phyloP scores from a whole-genome alignment of 2,797 vertebrate genomes.

The Silurus lanzhouensis region DNA sequence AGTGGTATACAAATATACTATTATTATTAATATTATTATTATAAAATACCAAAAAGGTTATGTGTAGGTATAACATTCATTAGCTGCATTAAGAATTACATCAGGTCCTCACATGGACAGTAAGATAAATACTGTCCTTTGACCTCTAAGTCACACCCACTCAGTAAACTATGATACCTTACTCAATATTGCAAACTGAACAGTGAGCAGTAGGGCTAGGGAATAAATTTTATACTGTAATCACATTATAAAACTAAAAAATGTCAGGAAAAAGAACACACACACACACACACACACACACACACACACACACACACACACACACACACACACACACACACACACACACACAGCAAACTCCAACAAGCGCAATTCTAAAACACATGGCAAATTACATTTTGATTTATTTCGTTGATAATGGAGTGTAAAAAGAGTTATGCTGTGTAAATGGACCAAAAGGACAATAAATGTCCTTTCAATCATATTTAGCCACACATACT shows the following conservation, averaged over 20 bases:
- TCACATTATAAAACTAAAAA: background rate
- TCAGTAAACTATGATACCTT: background rate
- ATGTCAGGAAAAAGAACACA: background rate
- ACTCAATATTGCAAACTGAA: background rate
- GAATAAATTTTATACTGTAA: background rate
- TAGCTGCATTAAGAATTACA: background rate
- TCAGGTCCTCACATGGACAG: background rate
- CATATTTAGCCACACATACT: slow-evolving; percentile 41
- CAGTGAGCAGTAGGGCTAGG: background rate
- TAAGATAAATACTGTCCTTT: background rate
- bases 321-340: background rate
- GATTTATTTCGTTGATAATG: slow-evolving; percentile 50
- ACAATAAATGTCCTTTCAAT: slow-evolving; percentile 46
- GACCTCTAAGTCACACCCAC: background rate
- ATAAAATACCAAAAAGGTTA: background rate
- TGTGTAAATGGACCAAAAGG: slow-evolving; percentile 34
- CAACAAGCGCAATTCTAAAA: slow-evolving; percentile 17
- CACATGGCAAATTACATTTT: slow-evolving; percentile 54
- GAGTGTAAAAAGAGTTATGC: slow-evolving; percentile 43
- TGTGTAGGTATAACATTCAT: background rate
- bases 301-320: background rate
- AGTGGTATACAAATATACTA: background rate
- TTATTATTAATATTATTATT: background rate
- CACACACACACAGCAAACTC: background rate
- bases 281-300: background rate